Base-by-base conservation (phyloP, 2,797 vertebrate species). In the Pristis pectinata region DNA sequence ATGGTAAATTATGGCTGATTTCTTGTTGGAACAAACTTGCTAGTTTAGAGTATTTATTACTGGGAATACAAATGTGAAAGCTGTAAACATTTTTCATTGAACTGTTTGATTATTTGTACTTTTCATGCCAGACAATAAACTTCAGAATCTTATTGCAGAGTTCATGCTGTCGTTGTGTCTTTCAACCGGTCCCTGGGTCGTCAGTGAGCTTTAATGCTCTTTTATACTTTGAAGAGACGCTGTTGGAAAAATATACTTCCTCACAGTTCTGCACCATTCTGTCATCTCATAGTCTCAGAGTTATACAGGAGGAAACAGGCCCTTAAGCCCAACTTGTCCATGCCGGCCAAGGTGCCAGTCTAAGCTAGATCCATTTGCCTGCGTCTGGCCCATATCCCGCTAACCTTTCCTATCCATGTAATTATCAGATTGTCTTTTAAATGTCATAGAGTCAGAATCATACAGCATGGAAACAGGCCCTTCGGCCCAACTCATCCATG, bases 101-200 rank as follows among this genome's bases (percentile, higher is more conserved):
- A 98, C 98, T 98, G 98, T 99, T 98, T 98, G 98, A 98, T 98
- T 98, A 98, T 99, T 99, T 99, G 98, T 99, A 98, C 98, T 98
- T 99, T 99, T 98, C 98, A 98, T 98, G 98, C 98, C 98, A 98
- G 98, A 98, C 98, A 98, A 98, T 98, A 97, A 97, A 97, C 98
- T 98, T 98, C 98, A 98, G 98, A 98, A 98, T 98, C 98, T 97
- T 97, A 97, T 8, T 91, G 87, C 87, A 91, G 87, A 67, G 56
- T 67, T 67, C 8, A 37, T 10, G n/a, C 22, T 91, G 15, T 64
- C 11, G n/a, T 91, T 24, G n/a, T 91, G n/a, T 34, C n/a, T n/a
- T 89, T 8, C 6, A 6, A 61, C 27, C 24, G 1, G 80, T 3
- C 19, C 77, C 9, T 72, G 10, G 30, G 0, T 34, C 30, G 7